Evolutionary conservation across 2,888 invertebrate species (phyloP), one percentile per base, ranked within the genome.

Genomic region (Empis livida): DNA sequence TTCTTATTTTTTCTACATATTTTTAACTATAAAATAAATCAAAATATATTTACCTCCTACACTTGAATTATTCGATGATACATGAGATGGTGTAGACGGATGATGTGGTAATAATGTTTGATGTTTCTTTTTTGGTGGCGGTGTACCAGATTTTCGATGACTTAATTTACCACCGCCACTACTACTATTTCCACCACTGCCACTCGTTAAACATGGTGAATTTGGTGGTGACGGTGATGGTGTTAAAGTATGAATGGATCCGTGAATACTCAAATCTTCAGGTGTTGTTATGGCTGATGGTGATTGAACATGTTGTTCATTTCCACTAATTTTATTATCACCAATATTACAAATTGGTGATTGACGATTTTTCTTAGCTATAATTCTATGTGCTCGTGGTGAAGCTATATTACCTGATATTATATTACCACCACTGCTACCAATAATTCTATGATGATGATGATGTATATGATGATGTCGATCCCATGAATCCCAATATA

Each of bases 401-500:
- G 67, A 68, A 2, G 65, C 56, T 23, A 55, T 56, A 3, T 60
- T 54, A 3, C 61, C 64, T 15, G 49, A 41, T 15, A 49, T 47
- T 49, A 63, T 63, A 46, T 63, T 72, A 20, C 64, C 64, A 39
- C 64, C 55, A 51, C 63, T 65, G 53, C 65, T 67, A 46, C 59
- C 56, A 46, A 62, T 17, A 39, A 16, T 39, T 9, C 30, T 61
- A 48, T 55, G 75, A 76, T 54, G 75, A 73, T 56, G 74, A 32
- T 55, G 52, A 56, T 67, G 71, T 49, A 65, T 63, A 53, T 71
- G 63, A 57, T 71, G 76, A 61, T 78, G 81, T 44, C 84, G 73
- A 68, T 92, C 91, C 91, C 91, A 94, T 9, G 91, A 92, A 69
- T 94, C 93, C 93, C 94, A 95, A 71, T 88, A 92, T 56, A 95